Base-by-base conservation (phyloP, 2,888 invertebrate species). In the Himalopsyche tibetana region DNA sequence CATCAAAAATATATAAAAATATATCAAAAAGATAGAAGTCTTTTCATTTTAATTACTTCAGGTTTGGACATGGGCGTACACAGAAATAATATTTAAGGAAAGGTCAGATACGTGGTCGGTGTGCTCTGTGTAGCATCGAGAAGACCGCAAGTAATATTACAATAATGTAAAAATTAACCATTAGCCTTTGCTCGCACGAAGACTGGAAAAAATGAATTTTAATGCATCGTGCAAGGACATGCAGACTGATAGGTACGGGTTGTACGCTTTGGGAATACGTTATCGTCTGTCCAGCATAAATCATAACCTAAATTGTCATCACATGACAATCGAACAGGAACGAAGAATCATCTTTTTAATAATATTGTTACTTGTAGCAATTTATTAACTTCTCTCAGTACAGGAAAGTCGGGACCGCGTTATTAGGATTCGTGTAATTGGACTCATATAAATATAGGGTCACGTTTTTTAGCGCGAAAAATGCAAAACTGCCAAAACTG, bases 141-240 rank as follows among this genome's bases (percentile, higher is more conserved):
- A 15, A 12, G 74, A 28, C 74, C 36, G 74, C 74, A 38, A 11
- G 9, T 12, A 74, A 36, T 74, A 38, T 74, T n/a, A 36, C 36
- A 36, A 28, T 63, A 63, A 19, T 36, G 38, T 74, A 38, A 38
- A 36, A 74, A 74, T 38, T 5, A 15, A 74, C 19, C 38, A 74
- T 74, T 38, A 36, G 11, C 74, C 2, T 69, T 28, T 19, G 55
- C 82, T 17, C 82, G 55, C 19, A 40, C 82, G 5, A 19, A 56
- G 17, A 6, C 5, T 12, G 45, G 15, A 45, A 45, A 82, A 55
- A 82, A 55, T 82, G 51, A 82, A 56, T 56, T 38, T 51, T 19
- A 82, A 82, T 82, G 51, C 82, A 56, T 51, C 82, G 36, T 15
- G 38, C 74, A 74, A 74, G 74, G 74, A 74, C 74, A 36, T 36